A percentile compares a stretch with the other conserved stretches of the same genome.
These are phyloP conservation scores for Paelopatides confundens DNA, from an alignment of 53 echinoderm and acorn worm genomes.

Conservation along the genomic window DNA sequence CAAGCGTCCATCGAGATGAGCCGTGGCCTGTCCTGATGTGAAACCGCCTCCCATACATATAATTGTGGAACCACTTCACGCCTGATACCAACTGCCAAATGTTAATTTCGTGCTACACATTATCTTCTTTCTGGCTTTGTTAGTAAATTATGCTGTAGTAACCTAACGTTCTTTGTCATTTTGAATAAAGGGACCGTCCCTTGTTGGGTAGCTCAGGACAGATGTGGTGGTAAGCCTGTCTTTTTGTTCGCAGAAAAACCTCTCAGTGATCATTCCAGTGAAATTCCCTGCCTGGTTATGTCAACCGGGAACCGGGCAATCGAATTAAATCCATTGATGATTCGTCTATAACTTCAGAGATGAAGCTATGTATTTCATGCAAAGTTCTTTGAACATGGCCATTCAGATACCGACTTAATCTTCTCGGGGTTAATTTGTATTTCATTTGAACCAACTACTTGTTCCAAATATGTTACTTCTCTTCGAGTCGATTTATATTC, in stretches of 20 bases:
- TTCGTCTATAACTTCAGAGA: constrained; percentile 11
- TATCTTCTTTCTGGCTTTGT: not conserved
- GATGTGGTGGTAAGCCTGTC: not conserved
- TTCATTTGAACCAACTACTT: not conserved
- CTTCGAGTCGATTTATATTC: not conserved
- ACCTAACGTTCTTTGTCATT: not conserved
- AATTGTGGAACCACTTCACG: constrained; percentile 6
- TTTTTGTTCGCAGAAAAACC: not conserved
- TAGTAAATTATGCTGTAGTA: constrained; percentile 1
- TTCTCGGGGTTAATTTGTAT: not conserved
- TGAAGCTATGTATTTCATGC: not conserved
- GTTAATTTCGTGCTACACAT: not conserved
- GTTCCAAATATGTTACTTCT: constrained; percentile 9
- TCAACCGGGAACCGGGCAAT: not conserved
- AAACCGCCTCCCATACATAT: not conserved
- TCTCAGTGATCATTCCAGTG: not conserved
- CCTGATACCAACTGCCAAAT: not conserved
- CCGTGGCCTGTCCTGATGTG: not conserved
- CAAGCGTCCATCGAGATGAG: not conserved
- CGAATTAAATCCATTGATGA: not conserved
- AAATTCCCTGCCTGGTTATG: not conserved
- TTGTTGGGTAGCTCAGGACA: not conserved
- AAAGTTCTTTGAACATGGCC: not conserved
- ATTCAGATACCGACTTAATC: not conserved
- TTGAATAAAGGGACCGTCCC: constrained; percentile 10